These are phyloP conservation scores for Tridacna crocea DNA, from an alignment of 2,888 invertebrate genomes.

Conservation along the genomic window DNA sequence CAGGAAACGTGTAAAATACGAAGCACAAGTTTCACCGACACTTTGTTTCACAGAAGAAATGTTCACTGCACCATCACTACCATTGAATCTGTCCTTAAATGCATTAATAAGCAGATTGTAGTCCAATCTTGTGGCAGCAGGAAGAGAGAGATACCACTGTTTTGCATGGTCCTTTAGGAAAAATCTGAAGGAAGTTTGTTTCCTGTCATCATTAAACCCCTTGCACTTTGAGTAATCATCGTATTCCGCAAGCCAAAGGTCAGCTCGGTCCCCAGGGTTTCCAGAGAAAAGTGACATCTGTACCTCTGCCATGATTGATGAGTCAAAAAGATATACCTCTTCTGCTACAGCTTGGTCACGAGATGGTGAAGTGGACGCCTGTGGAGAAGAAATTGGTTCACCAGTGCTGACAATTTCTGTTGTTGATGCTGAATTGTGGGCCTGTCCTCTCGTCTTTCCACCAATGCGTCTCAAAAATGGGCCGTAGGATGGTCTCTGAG, in stretches of 20 bases:
- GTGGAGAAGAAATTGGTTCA: background rate
- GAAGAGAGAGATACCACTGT: constrained; percentile 25
- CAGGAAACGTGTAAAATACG: constrained; percentile 26
- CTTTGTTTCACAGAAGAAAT: constrained; percentile 5
- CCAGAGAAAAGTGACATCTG: background rate
- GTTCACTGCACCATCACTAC: constrained; percentile 11
- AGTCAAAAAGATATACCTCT: background rate
- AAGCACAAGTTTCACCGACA: background rate
- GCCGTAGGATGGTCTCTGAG: background rate
- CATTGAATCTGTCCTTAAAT: constrained; percentile 18
- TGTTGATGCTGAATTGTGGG: background rate
- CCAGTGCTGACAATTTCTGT: background rate
- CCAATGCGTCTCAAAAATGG: constrained; percentile 1
- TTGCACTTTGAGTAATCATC: background rate
- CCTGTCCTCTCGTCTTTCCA: background rate
- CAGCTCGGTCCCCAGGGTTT: constrained; percentile 1
- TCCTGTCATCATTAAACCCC: background rate
- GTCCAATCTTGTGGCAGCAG: background rate
- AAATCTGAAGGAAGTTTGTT: background rate
- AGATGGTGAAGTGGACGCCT: background rate
- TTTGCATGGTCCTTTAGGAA: constrained; percentile 29
- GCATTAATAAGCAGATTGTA: background rate
- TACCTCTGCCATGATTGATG: background rate
- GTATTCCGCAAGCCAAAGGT: background rate
- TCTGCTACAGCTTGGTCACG: background rate